These are phyloP conservation scores for Drosophila simulans DNA, from an alignment of 1,140 invertebrate species.

Conservation along the genomic window DNA sequence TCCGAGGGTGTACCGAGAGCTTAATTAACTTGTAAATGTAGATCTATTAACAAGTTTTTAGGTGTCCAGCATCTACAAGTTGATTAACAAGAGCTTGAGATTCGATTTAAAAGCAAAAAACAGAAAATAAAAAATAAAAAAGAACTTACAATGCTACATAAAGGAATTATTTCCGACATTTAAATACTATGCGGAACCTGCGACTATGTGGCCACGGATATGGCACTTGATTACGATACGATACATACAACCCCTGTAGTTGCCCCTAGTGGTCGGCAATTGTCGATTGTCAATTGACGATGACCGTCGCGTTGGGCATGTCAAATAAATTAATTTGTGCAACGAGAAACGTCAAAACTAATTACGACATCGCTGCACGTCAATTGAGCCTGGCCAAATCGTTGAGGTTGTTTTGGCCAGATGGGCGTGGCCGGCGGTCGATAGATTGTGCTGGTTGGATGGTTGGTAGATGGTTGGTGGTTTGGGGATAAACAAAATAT, in stretches of 20 bases:
- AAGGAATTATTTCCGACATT: slow-evolving; percentile 63
- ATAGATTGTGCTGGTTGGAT: background rate
- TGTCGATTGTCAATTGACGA: slow-evolving; percentile 73
- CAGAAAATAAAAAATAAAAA: no score
- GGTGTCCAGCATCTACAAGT: background rate
- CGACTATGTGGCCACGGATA: slow-evolving; percentile 24
- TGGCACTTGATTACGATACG: background rate
- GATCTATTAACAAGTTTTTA: background rate
- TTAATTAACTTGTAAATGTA: slow-evolving; percentile 8
- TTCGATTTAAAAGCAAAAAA: no score
- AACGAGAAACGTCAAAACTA: slow-evolving; percentile 84
- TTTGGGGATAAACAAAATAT: slow-evolving; percentile 75
- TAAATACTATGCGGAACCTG: slow-evolving; percentile 58
- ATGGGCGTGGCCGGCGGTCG: slow-evolving; percentile 5
- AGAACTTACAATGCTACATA: no score
- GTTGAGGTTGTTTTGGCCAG: slow-evolving; percentile 35
- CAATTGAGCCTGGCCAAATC: slow-evolving; percentile 54
- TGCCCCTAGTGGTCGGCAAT: slow-evolving; percentile 34
- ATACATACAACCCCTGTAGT: background rate
- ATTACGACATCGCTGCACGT: slow-evolving; percentile 74
- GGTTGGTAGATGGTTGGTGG: background rate
- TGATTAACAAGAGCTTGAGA: background rate
- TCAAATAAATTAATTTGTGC: slow-evolving; percentile 84
- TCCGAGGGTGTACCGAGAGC: background rate
- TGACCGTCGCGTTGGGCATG: slow-evolving; percentile 69